Percentiles rank a stretch among this genome's conserved stretches.
phyloP scores from a whole-genome alignment of 1,140 invertebrate species.

The Calliphora vicina region DNA sequence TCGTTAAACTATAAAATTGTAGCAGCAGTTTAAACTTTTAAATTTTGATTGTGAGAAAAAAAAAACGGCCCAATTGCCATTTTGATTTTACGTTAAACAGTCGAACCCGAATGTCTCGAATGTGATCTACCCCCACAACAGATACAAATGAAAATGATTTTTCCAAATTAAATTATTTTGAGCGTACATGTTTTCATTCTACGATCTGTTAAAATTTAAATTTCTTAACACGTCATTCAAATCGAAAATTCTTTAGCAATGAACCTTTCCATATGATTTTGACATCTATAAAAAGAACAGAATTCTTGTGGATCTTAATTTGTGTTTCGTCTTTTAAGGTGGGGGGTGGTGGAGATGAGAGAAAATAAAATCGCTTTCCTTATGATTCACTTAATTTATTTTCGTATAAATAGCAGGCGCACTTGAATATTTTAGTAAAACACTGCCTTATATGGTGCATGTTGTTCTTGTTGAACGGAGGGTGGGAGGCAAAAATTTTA shows the following conservation, averaged over 20 bases:
- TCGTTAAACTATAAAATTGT: too few species aligned
- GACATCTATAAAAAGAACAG: neutral
- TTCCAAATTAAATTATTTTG: too few species aligned
- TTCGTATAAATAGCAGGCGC: neutral
- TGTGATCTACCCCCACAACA: too few species aligned
- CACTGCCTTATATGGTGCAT: neutral
- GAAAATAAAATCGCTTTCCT: neutral
- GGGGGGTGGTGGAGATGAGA: too few species aligned
- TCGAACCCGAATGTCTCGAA: too few species aligned
- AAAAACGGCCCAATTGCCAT: too few species aligned
- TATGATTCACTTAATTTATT: neutral
- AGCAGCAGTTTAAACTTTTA: too few species aligned
- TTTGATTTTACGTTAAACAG: too few species aligned
- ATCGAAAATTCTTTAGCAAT: conserved; percentile 6
- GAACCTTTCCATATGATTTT: neutral
- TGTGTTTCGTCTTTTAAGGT: neutral
- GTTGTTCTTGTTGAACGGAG: neutral
- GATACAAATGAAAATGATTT: too few species aligned
- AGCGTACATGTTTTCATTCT: too few species aligned
- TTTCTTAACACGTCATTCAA: neutral
- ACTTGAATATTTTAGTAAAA: neutral
- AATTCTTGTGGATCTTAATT: neutral
- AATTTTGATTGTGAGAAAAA: too few species aligned
- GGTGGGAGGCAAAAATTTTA: neutral
- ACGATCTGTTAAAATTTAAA: too few species aligned